Conservation (phyloP, 64 coral and sea anemone species). For the Dendronephthya gigantea region DNA sequence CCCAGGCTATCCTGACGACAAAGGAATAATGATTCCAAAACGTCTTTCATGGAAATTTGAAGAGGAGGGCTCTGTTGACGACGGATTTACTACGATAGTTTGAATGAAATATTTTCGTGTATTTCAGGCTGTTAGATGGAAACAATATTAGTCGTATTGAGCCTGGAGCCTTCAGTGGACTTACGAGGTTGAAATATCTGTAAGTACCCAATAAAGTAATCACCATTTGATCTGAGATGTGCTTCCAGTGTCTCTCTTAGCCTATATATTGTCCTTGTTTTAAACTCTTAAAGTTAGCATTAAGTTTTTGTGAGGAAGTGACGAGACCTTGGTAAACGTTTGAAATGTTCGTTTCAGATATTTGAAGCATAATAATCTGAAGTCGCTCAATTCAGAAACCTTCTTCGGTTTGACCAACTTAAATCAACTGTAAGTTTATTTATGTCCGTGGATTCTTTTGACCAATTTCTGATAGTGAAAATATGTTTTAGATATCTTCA, state of each 20-base stretch:
- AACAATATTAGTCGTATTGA: neutral
- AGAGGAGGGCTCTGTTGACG: too few species aligned
- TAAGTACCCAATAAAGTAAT: neutral
- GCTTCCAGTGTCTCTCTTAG: too few species aligned
- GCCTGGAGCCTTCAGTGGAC: neutral
- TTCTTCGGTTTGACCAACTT: neutral
- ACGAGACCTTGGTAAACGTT: too few species aligned
- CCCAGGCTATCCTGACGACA: too few species aligned
- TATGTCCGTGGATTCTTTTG: neutral
- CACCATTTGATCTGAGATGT: neutral
- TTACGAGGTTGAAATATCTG: neutral
- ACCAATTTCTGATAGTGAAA: neutral
- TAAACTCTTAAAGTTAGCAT: too few species aligned
- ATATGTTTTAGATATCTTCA: neutral
- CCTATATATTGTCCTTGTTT: too few species aligned
- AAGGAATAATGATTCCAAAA: too few species aligned
- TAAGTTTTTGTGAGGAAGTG: too few species aligned
- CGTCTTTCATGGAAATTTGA: too few species aligned
- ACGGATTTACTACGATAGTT: too few species aligned
- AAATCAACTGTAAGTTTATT: neutral
- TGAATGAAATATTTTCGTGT: neutral
- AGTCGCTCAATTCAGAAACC: neutral
- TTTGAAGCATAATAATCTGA: neutral
- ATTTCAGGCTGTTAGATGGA: neutral
- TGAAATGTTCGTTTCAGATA: neutral